Base-by-base conservation (phyloP, 2,888 invertebrate genomes). In the Itoplectis maculator region DNA sequence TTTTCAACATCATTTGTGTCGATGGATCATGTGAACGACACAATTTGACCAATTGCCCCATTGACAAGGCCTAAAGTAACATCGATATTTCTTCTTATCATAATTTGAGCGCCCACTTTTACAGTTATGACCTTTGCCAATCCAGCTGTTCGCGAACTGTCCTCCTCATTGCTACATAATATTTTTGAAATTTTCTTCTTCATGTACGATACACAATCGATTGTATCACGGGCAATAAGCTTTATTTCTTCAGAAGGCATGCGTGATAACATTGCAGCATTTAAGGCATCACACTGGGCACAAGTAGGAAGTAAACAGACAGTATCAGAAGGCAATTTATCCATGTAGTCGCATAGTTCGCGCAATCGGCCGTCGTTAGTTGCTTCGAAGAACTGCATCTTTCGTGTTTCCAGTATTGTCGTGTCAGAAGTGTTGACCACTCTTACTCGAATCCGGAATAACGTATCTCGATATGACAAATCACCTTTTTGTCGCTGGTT, bases 221-320 rank as follows among this genome's bases (percentile, higher is more conserved):
- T 72, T 2, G 70, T 54, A 76, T 88, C 85, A 42, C 77, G 23
- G 8, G 87, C 87, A 29, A 65, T 37, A 37, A 88, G 80, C 45
- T 66, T 35, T 66, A 88, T 88, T 83, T 87, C 87, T 49, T 86
- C 79, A 0, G 73, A 59, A n/a, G 73, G 6, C 37, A 90, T 84
- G 20, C 61, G 70, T 20, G 61, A 63, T 59, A 90, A 78, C 88
- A 90, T 88, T 18, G 86, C 88, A 65, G 59, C 65, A 83, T 90
- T 90, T n/a, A 89, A 78, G 70, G 80, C 90, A 84, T 20, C 88
- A 83, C 82, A n/a, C n/a, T n/a, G n/a, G n/a, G n/a, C n/a, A n/a
- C n/a, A n/a, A n/a, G n/a, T n/a, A n/a, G n/a, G n/a, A n/a, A n/a
- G n/a, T n/a, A n/a, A n/a, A n/a, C n/a, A n/a, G n/a, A n/a, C n/a